phyloP scores from a whole-genome alignment of 1,140 invertebrate genomes.

The Rhagoletis zephyria region DNA sequence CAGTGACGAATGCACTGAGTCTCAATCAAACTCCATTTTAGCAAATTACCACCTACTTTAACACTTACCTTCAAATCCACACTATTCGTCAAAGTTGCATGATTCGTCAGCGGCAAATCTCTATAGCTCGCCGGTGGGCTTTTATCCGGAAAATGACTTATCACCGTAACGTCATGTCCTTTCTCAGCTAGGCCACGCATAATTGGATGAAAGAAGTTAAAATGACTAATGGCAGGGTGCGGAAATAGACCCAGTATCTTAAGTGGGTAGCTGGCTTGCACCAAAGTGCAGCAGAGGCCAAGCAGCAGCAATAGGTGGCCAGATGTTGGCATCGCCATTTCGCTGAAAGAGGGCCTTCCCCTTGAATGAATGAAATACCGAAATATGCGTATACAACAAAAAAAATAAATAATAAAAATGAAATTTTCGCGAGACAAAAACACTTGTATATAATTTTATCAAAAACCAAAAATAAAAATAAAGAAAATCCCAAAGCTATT shows the following conservation, averaged over 20 bases:
- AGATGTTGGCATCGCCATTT: neutral
- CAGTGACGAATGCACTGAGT: too few relatives aligned
- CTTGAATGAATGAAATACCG: neutral
- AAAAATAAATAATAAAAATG: too few relatives aligned
- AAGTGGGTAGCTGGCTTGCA: slow-evolving; percentile 27
- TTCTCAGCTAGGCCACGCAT: slow-evolving; percentile 77
- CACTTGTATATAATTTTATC: too few relatives aligned
- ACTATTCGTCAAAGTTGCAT: slow-evolving; percentile 66
- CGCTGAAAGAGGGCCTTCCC: neutral
- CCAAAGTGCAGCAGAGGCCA: neutral
- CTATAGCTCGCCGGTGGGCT: slow-evolving; percentile 76
- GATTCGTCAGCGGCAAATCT: slow-evolving; percentile 75
- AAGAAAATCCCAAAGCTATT: neutral
- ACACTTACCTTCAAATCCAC: slow-evolving; percentile 67
- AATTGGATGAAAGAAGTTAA: slow-evolving; percentile 80
- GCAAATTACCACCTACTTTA: neutral
- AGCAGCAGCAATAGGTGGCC: slow-evolving; percentile 23
- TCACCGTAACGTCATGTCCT: slow-evolving; percentile 82
- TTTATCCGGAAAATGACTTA: slow-evolving; percentile 78
- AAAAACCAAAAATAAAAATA: too few relatives aligned
- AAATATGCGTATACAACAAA: too few relatives aligned
- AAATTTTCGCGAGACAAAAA: too few relatives aligned
- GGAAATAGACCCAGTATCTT: slow-evolving; percentile 80
- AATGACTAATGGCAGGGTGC: slow-evolving; percentile 83
- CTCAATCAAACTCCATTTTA: too few relatives aligned